Conservation (phyloP, 2,113 vertebrate species). For the Cololabis saira region DNA sequence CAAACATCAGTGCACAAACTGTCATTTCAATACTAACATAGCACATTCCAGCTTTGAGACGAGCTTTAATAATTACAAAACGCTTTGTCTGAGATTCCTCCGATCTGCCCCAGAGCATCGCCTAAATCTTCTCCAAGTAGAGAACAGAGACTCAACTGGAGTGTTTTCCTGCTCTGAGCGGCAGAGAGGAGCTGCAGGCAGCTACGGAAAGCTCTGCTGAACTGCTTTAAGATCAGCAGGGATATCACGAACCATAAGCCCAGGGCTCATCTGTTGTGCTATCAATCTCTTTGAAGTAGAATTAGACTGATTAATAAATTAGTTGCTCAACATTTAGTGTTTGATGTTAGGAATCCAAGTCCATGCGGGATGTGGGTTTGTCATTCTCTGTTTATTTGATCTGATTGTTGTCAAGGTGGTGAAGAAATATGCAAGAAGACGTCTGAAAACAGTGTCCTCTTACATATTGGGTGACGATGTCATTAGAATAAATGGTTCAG, state of each 20-base stretch:
- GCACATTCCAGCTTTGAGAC: constrained; percentile 16
- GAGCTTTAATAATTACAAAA: constrained; percentile 5
- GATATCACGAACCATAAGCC: constrained; percentile 14
- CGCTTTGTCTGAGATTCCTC: constrained; percentile 28
- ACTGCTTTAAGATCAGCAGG: constrained; percentile 24
- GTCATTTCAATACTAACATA: background rate
- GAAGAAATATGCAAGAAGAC: constrained; percentile 77
- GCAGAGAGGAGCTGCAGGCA: constrained; percentile 12
- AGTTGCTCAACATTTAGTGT: constrained; percentile 20
- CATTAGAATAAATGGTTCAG: constrained; percentile 55
- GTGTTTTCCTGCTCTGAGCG: constrained; percentile 37
- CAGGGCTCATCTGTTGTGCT: constrained; percentile 16
- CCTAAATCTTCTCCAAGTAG: constrained; percentile 21
- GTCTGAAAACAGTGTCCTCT: constrained; percentile 46
- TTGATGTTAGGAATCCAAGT: constrained; percentile 11
- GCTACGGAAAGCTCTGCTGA: constrained; percentile 26
- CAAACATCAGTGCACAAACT: background rate
- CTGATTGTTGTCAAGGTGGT: constrained; percentile 69
- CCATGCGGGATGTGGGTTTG: constrained; percentile 12
- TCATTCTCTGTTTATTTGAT: constrained; percentile 55
- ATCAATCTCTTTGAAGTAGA: constrained; percentile 27
- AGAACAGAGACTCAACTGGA: constrained; percentile 14
- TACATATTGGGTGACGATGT: constrained; percentile 74
- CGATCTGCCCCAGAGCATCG: constrained; percentile 13
- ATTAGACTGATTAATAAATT: constrained; percentile 22